phyloP scores from a whole-genome alignment of 2,797 vertebrate species.

The Uromys caudimaculatus region DNA sequence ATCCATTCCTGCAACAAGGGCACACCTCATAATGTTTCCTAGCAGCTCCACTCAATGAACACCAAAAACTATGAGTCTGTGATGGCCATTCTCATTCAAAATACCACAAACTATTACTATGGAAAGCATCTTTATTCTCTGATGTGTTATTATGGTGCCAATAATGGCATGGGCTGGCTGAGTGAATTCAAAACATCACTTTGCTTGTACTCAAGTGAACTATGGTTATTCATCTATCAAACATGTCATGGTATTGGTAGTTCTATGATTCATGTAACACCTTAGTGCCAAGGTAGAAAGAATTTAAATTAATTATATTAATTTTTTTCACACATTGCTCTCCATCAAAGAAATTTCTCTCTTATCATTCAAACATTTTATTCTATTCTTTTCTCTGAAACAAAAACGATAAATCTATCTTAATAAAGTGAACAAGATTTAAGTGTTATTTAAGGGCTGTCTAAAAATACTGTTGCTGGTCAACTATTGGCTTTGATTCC shows the following conservation, averaged over 20 bases:
- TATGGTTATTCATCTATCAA: neutral
- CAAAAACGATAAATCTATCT: neutral
- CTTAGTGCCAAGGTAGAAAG: rapidly evolving
- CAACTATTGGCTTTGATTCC: neutral
- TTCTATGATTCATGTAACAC: neutral
- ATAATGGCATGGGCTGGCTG: neutral
- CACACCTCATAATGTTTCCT: neutral
- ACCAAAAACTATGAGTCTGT: neutral
- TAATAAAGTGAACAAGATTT: neutral
- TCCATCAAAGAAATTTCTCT: neutral
- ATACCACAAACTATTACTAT: neutral
- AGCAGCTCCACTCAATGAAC: neutral
- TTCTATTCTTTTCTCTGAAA: neutral
- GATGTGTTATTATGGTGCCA: neutral
- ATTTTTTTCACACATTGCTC: neutral
- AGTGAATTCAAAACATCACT: neutral
- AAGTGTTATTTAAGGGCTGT: neutral
- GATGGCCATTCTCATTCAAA: neutral
- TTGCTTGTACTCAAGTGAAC: neutral
- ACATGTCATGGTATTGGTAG: neutral
- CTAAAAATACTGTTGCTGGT: neutral
- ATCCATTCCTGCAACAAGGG: neutral
- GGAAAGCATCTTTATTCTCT: neutral
- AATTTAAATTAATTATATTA: neutral
- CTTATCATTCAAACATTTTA: neutral